Evolutionary conservation across 1,140 invertebrate genomes (phyloP).

Genomic region (Bilobella aurantiaca): DNA sequence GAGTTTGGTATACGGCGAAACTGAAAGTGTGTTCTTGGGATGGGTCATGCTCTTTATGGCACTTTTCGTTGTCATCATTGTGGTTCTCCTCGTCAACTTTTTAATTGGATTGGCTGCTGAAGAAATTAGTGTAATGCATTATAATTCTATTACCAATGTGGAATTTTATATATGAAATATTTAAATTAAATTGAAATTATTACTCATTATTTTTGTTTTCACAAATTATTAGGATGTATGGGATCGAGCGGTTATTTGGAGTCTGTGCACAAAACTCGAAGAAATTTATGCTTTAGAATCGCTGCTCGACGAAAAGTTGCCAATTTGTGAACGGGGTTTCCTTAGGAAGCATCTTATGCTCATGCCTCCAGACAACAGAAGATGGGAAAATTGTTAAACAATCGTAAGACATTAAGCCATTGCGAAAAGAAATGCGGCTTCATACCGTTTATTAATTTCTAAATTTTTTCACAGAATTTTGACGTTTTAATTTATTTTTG

Average conservation of each 20-base stretch:
- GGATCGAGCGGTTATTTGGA: slow-evolving; percentile 4
- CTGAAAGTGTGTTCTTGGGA: neutral
- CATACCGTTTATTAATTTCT: neutral
- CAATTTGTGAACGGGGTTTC: neutral
- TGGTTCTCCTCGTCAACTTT: slow-evolving; percentile 5
- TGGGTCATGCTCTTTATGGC: slow-evolving; percentile 4
- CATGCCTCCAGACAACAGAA: slow-evolving; percentile 7
- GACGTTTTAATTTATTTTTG: neutral
- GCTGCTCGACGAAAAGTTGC: neutral
- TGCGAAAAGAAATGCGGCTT: too few species aligned
- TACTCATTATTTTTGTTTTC: neutral
- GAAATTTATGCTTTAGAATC: slow-evolving; percentile 2
- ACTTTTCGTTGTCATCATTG: slow-evolving; percentile 3
- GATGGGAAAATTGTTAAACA: neutral
- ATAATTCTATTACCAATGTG: too few species aligned
- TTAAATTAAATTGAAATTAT: neutral
- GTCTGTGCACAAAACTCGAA: slow-evolving; percentile 3
- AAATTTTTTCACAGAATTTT: neutral
- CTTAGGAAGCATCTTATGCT: slow-evolving; percentile 3
- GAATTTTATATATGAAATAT: too few species aligned
- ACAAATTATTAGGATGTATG: neutral
- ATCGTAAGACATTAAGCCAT: too few species aligned
- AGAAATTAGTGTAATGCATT: slow-evolving; percentile 9
- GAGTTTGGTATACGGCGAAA: neutral
- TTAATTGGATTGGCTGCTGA: slow-evolving; percentile 8